Evolutionary conservation across 2,888 invertebrate species (phyloP), one percentile per base, ranked within the genome.

Genomic region (Pemphredon lugubris): DNA sequence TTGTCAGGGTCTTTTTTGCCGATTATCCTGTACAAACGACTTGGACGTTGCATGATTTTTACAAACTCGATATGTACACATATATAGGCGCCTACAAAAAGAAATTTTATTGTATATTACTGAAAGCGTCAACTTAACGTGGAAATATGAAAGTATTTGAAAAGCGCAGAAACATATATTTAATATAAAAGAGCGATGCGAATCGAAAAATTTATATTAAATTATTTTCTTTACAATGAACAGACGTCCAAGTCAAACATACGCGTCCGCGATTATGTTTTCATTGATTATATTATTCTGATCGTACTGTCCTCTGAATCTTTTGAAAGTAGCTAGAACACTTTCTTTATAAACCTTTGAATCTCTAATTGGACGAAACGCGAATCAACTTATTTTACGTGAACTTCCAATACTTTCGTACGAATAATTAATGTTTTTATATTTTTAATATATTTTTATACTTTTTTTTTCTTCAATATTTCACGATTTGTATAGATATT

Each of bases 331-430:
- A 42, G 14, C 34, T 40, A 32, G 47, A 67, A 67, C 23, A 45
- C 16, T 21, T 53, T 34, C 53, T 45, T n/a, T n/a, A 16, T 26
- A 13, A 50, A 55, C 63, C 65, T 57, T 54, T 58, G 20, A 57
- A 60, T 72, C 53, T 60, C 63, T 42, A 51, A 34, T 57, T 58
- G 63, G 60, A 51, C 44, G 42, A 65, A 55, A 26, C 45, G 34
- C 37, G 18, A 60, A 26, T 14, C 14, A 51, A 45, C 44, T 58
- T 53, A 51, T 37, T 53, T 21, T 14, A 13, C 26, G 68, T 21
- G 81, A 85, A 86, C 86, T 87, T 87, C 87, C 87, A 87, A 82
- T 84, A 84, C 81, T 73, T 83, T 83, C 81, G 77, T 82, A 84
- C 79, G 77, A 81, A 75, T 77, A 81, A 77, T 75, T 79, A 61